phyloP scores from a whole-genome alignment of 1,140 invertebrate species.

The Hylyphantes graminicola region DNA sequence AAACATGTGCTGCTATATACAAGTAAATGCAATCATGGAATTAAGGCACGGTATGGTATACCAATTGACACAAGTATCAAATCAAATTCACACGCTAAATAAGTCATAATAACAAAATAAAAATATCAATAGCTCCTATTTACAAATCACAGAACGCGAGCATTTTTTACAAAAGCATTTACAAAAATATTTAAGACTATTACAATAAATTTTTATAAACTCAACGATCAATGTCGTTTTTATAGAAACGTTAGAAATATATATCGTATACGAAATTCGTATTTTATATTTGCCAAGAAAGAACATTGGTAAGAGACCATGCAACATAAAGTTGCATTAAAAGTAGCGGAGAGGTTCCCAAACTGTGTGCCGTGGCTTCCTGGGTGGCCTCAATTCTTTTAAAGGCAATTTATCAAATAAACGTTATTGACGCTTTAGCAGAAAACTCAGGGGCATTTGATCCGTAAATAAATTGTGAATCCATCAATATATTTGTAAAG shows the following conservation, averaged over 20 bases:
- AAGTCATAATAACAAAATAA: neutral
- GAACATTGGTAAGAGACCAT: constrained; percentile 32
- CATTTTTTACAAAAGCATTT: neutral
- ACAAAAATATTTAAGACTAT: neutral
- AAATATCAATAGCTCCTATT: neutral
- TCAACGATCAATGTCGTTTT: too few relatives aligned
- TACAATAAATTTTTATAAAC: neutral
- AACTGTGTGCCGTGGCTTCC: too few relatives aligned
- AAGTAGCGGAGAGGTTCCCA: too few relatives aligned
- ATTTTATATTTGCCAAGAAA: neutral
- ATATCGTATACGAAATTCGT: too few relatives aligned
- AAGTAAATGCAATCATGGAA: constrained; percentile 8
- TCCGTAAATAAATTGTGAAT: too few relatives aligned
- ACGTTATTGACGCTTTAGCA: too few relatives aligned
- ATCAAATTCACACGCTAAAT: neutral
- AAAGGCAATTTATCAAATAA: too few relatives aligned
- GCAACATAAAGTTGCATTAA: neutral
- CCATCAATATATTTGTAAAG: too few relatives aligned
- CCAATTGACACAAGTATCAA: constrained; percentile 2
- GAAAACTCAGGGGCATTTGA: too few relatives aligned
- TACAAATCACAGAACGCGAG: neutral
- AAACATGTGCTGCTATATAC: constrained; percentile 26
- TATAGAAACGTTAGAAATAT: too few relatives aligned
- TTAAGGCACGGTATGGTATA: constrained; percentile 29
- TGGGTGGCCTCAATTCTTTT: too few relatives aligned